phyloP scores from a whole-genome alignment of 1,140 invertebrate species.

The Caenorhabditis tropicalis region DNA sequence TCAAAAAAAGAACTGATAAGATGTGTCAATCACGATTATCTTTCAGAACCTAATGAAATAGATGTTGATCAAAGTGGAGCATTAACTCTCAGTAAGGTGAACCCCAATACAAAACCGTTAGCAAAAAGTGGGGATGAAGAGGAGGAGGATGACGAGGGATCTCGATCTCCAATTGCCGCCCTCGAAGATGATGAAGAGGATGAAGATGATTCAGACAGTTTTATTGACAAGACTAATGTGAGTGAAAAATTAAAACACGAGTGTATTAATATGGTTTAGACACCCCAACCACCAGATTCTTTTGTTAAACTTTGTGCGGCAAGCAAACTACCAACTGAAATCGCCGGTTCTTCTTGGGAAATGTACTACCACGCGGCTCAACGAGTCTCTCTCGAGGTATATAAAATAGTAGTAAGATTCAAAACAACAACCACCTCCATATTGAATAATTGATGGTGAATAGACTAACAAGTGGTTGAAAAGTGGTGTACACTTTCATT shows the following conservation, averaged over 20 bases:
- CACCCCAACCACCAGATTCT: background rate
- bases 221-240: constrained; percentile 22
- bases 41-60: background rate
- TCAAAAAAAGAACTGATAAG: background rate
- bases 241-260: background rate
- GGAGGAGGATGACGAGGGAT: background rate
- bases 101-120: background rate
- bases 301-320: background rate
- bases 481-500: no score
- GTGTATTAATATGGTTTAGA: background rate
- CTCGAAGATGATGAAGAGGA: constrained; percentile 1
- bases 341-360: background rate
- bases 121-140: background rate
- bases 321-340: background rate
- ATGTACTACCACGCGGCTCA: constrained; percentile 15
- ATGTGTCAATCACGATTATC: background rate
- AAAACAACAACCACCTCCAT: no score
- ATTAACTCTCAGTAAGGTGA: background rate
- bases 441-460: no score
- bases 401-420: background rate
- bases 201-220: constrained; percentile 4
- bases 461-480: no score
- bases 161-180: background rate
- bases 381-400: background rate
- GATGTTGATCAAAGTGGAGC: background rate